These are phyloP conservation scores for Gastracanthus pulcherrimus DNA, from an alignment of 2,888 invertebrate genomes.

Conservation along the genomic window DNA sequence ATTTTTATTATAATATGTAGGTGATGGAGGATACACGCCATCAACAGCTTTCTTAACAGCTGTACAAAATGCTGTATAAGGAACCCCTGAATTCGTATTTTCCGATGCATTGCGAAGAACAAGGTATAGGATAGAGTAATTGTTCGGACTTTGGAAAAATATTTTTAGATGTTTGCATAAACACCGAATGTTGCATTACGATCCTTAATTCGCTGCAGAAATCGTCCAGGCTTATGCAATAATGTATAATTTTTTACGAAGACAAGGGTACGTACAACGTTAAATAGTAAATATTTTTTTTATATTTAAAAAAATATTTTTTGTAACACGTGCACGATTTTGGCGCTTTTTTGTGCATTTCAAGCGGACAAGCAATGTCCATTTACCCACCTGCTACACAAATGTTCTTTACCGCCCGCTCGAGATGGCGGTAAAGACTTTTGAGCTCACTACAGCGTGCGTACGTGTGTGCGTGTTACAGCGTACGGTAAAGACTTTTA, in stretches of 20 bases:
- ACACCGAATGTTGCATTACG: neutral
- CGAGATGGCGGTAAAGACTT: too few species aligned
- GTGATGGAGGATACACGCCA: neutral
- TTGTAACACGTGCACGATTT: too few species aligned
- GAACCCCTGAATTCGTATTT: neutral
- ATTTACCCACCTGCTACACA: too few species aligned
- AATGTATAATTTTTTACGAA: neutral
- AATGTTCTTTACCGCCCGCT: too few species aligned
- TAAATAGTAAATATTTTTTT: too few species aligned
- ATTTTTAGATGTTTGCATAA: neutral
- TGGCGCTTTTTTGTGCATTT: too few species aligned
- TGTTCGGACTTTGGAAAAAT: neutral
- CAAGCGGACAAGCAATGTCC: too few species aligned
- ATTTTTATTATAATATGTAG: neutral
- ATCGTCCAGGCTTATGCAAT: neutral
- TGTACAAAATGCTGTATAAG: neutral
- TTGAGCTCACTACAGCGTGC: too few species aligned
- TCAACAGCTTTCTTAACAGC: neutral
- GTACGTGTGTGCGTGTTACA: too few species aligned
- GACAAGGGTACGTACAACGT: too few species aligned
- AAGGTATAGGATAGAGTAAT: neutral
- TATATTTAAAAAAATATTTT: too few species aligned
- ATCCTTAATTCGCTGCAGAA: neutral
- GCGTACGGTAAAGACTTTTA: too few species aligned
- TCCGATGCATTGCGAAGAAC: neutral